phyloP scores from a whole-genome alignment of 2,888 invertebrate species.

The Azorinus chamasolen region DNA sequence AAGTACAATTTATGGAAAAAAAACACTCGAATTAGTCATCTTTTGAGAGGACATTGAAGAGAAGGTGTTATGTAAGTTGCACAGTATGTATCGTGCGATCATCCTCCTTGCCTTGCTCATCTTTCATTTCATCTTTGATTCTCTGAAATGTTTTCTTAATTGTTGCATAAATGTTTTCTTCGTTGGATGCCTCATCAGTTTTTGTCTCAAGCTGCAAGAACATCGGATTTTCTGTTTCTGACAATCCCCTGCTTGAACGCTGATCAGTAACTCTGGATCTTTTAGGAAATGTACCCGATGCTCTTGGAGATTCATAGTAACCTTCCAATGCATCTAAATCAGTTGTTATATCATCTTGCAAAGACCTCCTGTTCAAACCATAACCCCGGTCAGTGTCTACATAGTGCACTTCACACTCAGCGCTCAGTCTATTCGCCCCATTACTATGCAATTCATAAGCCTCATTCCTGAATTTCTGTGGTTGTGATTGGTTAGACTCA shows the following conservation, averaged over 20 bases:
- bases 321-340: slow-evolving; percentile 15
- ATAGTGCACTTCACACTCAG: background rate
- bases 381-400: slow-evolving; percentile 1
- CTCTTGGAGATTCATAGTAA: slow-evolving; percentile 8
- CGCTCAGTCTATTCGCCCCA: background rate
- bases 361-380: background rate
- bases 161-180: slow-evolving; percentile 59
- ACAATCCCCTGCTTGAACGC: no score
- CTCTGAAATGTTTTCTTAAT: slow-evolving; percentile 59
- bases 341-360: slow-evolving; percentile 14
- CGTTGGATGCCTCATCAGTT: slow-evolving; percentile 38
- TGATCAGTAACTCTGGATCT: no score
- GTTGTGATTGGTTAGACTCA: background rate
- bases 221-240: slow-evolving; percentile 1
- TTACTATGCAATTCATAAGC: slow-evolving; percentile 8
- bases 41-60: no score
- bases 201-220: slow-evolving; percentile 43
- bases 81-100: no score
- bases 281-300: no score
- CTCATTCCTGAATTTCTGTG: background rate
- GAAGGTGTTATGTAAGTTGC: no score
- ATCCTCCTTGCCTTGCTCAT: no score
- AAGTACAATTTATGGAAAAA: no score
- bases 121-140: slow-evolving; percentile 37
- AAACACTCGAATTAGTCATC: no score